A percentile compares a stretch with the other conserved stretches of the same genome.
Conservation (phyloP, 2,797 vertebrate genomes). For the Pelochelys cantorii region DNA sequence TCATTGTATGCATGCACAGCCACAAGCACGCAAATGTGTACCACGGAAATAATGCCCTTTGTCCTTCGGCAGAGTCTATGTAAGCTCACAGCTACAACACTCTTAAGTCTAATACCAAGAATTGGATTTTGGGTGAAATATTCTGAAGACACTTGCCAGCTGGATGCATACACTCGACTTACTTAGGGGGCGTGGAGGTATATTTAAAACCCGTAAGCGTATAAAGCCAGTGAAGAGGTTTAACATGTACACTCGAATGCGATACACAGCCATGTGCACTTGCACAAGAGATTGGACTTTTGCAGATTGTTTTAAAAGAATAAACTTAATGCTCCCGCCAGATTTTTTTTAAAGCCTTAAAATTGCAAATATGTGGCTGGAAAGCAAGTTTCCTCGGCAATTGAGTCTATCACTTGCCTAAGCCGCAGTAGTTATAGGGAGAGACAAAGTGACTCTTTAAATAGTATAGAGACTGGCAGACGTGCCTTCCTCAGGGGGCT, state of each 20-base stretch:
- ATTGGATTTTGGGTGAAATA: not conserved
- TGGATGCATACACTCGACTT: not conserved
- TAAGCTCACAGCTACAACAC: not conserved
- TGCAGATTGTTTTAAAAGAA: not conserved
- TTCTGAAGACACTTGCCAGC: not conserved
- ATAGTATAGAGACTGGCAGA: not conserved
- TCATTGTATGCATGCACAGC: not conserved
- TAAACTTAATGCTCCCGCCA: not conserved
- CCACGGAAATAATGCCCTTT: not conserved
- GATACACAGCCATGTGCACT: not conserved
- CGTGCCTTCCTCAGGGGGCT: not conserved
- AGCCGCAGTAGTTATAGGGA: not conserved
- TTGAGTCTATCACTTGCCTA: not conserved
- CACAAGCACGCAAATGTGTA: not conserved
- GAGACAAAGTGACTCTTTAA: not conserved
- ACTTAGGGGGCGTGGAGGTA: not conserved
- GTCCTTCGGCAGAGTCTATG: not conserved
- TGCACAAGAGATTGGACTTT: not conserved
- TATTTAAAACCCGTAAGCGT: not conserved
- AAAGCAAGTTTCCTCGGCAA: fast-evolving
- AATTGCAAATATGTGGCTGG: not conserved
- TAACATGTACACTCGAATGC: fast-evolving
- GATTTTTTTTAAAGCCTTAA: not conserved
- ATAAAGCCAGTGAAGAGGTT: not conserved
- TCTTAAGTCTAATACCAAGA: not conserved